Percentiles rank a stretch among this genome's conserved stretches.
phyloP scores from a whole-genome alignment of 2,888 invertebrate species.

The Caenorhabditis panamensis region DNA sequence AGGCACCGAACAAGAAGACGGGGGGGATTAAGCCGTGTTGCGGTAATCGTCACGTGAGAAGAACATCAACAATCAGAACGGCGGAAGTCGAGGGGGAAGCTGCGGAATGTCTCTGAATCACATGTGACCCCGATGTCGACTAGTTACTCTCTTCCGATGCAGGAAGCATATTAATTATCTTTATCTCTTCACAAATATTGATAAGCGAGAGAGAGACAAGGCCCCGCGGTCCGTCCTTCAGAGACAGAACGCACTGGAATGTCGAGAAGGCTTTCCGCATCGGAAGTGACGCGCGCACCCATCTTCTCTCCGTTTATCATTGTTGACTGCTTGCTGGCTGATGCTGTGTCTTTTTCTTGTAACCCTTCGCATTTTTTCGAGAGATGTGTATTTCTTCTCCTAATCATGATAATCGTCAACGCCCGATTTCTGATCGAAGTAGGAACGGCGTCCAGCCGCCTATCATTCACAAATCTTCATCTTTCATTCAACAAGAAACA shows the following conservation, averaged over 20 bases:
- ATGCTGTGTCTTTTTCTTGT: constrained; percentile 31
- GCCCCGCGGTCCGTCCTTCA: constrained; percentile 36
- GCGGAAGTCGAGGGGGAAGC: constrained; percentile 20
- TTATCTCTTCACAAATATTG: constrained; percentile 1
- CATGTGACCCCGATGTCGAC: constrained; percentile 27
- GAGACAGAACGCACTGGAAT: constrained; percentile 42
- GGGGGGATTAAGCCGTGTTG: neutral
- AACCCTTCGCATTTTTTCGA: constrained; percentile 33
- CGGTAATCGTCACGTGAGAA: constrained; percentile 33
- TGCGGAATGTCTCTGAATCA: constrained; percentile 8
- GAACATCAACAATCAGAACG: constrained; percentile 49
- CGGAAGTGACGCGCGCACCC: constrained; percentile 50
- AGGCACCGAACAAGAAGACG: neutral
- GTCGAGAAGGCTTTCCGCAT: constrained; percentile 49
- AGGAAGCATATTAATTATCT: constrained; percentile 25
- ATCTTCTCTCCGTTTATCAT: constrained; percentile 16
- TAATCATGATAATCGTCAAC: constrained; percentile 54
- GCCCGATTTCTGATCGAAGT: constrained; percentile 58
- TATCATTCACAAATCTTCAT: constrained; percentile 36
- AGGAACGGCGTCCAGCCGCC: constrained; percentile 31
- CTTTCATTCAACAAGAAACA: constrained; percentile 38
- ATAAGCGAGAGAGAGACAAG: constrained; percentile 8
- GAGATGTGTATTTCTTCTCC: constrained; percentile 7
- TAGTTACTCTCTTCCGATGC: constrained; percentile 8
- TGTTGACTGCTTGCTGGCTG: constrained; percentile 30